Conservation (phyloP, 2,113 vertebrate species). For the Mirounga angustirostris region DNA sequence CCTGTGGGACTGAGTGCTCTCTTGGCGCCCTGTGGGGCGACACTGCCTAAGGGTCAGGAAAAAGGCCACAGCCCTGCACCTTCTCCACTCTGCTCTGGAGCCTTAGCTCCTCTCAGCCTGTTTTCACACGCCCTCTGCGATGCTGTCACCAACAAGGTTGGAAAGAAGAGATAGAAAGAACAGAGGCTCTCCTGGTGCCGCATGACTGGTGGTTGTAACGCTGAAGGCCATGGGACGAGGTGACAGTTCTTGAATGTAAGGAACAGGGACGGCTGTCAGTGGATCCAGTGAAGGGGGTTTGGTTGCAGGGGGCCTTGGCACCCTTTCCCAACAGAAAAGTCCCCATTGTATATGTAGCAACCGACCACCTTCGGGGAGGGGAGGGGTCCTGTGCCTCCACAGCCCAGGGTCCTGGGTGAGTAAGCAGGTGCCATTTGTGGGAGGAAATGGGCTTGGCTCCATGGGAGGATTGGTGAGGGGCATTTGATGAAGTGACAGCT, state of each 20-base stretch:
- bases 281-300: accelerated
- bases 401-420: background rate
- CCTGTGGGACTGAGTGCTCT: background rate
- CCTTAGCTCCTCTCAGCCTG: background rate
- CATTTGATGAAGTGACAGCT: background rate
- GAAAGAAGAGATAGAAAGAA: background rate
- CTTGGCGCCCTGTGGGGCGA: background rate
- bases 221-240: accelerated
- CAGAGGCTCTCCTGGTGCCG: accelerated
- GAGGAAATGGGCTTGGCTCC: background rate
- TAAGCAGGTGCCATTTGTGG: background rate
- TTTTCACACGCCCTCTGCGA: background rate
- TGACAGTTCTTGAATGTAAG: accelerated
- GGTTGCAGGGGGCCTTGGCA: background rate
- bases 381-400: too few species aligned
- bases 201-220: too few species aligned
- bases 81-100: accelerated
- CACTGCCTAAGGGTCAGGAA: background rate
- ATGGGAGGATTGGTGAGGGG: background rate
- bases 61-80: too few species aligned
- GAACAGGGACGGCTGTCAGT: background rate
- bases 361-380: accelerated
- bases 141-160: background rate
- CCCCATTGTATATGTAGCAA: accelerated
- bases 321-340: too few species aligned